A percentile compares a stretch with the other conserved stretches of the same genome.
Evolutionary conservation across 2,888 invertebrate species (phyloP).

Genomic region (Epistrophe grossulariae): DNA sequence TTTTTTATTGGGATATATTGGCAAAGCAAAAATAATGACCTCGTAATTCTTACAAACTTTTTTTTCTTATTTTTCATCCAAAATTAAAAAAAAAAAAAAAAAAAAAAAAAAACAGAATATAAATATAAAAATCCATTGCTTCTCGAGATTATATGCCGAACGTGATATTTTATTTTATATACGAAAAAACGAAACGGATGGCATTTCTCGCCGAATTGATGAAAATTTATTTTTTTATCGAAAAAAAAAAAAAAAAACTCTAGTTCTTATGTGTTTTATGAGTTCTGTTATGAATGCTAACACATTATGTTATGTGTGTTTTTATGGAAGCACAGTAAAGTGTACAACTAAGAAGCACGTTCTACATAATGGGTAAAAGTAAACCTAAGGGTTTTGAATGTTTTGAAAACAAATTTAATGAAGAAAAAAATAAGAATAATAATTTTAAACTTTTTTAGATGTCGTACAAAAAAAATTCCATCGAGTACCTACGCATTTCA

Average conservation of each 20-base stretch:
- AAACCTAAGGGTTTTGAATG: too few relatives aligned
- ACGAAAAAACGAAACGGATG: neutral
- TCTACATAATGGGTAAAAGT: too few relatives aligned
- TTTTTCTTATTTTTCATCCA: neutral
- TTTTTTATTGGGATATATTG: constrained; percentile 10
- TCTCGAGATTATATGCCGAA: neutral
- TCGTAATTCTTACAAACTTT: neutral
- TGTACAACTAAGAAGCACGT: too few relatives aligned
- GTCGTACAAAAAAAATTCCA: too few relatives aligned
- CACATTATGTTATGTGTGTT: too few relatives aligned
- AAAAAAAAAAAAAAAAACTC: neutral
- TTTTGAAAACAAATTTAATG: too few relatives aligned
- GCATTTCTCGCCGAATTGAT: constrained; percentile 11
- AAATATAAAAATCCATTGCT: constrained; percentile 2
- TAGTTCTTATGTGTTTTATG: neutral
- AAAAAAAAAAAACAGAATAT: neutral
- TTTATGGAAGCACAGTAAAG: too few relatives aligned
- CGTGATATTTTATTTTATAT: constrained; percentile 8
- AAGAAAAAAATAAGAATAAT: too few relatives aligned
- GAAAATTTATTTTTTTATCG: constrained; percentile 16
- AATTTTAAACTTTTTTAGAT: too few relatives aligned
- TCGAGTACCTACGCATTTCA: too few relatives aligned
- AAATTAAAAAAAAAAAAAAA: neutral
- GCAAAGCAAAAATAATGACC: constrained; percentile 45
- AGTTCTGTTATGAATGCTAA: constrained; percentile 1